Evolutionary conservation across 1,140 invertebrate species (phyloP).

Genomic region (Harlomillsia oculata): DNA sequence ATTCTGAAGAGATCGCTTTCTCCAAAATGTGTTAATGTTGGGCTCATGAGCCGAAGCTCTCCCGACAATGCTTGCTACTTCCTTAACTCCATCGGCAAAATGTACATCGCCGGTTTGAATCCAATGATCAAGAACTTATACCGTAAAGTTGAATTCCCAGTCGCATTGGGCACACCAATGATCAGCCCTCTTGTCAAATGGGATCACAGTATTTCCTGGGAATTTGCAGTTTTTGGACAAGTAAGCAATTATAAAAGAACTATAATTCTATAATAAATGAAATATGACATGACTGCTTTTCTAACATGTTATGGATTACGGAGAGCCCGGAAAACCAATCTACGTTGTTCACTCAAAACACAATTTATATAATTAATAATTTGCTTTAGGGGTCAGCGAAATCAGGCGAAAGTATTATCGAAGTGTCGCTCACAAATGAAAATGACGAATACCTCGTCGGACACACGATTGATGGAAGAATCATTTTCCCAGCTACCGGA

Average conservation of each 20-base stretch:
- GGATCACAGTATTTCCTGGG: conserved; percentile 79
- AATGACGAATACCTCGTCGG: conserved; percentile 69
- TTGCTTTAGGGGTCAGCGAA: neutral
- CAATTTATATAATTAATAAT: neutral
- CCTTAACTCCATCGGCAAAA: conserved; percentile 63
- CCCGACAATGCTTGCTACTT: conserved; percentile 61
- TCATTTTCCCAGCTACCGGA: conserved; percentile 91
- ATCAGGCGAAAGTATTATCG: conserved; percentile 61
- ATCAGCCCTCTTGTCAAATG: conserved; percentile 72
- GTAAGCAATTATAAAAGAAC: conserved; percentile 41
- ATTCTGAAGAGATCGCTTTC: conserved; percentile 67
- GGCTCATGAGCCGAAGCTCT: conserved; percentile 63
- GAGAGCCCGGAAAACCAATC: too few relatives aligned
- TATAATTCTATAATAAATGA: too few relatives aligned
- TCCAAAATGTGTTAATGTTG: conserved; percentile 50
- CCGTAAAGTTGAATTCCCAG: conserved; percentile 64
- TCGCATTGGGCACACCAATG: conserved; percentile 82
- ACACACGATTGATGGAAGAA: conserved; percentile 88
- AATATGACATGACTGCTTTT: too few relatives aligned
- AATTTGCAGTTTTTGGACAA: conserved; percentile 56
- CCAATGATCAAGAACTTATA: conserved; percentile 65
- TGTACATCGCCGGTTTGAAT: conserved; percentile 69
- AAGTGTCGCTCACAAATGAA: conserved; percentile 64
- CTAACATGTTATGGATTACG: too few relatives aligned
- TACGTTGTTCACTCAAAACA: neutral